Conservation (phyloP, 2,888 invertebrate genomes). For the Monoplex corrugatus region DNA sequence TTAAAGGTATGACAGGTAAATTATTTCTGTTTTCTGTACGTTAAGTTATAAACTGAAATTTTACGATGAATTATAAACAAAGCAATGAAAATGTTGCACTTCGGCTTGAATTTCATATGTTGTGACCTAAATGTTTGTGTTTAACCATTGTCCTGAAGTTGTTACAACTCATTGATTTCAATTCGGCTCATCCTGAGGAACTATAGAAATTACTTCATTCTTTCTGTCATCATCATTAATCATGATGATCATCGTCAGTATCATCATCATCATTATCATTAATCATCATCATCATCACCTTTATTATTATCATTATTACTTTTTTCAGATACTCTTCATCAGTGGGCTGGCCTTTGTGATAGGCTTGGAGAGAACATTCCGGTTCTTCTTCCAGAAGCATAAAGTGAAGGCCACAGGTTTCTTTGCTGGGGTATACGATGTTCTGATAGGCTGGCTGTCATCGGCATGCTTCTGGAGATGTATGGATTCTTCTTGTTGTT, state of each 20-base stretch:
- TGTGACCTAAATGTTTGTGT: too few relatives aligned
- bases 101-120: too few relatives aligned
- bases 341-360: slow-evolving; percentile 97
- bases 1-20: too few relatives aligned
- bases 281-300: neutral
- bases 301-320: neutral
- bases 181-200: too few relatives aligned
- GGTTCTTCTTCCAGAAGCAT: slow-evolving; percentile 98
- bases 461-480: slow-evolving; percentile 97
- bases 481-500: slow-evolving; percentile 93
- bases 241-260: too few relatives aligned
- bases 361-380: slow-evolving; percentile 95
- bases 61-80: too few relatives aligned
- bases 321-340: slow-evolving; percentile 95
- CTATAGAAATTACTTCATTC: neutral
- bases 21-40: too few relatives aligned
- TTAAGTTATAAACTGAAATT: too few relatives aligned
- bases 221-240: neutral
- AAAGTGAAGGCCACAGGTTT: slow-evolving; percentile 94
- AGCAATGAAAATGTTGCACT: too few relatives aligned
- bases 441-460: slow-evolving; percentile 95
- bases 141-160: too few relatives aligned
- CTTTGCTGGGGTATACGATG: slow-evolving; percentile 96
- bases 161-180: too few relatives aligned
- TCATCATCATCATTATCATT: too few relatives aligned